Evolutionary conservation across 2,888 invertebrate species (phyloP).

Genomic region (Cheilosia vulpina): DNA sequence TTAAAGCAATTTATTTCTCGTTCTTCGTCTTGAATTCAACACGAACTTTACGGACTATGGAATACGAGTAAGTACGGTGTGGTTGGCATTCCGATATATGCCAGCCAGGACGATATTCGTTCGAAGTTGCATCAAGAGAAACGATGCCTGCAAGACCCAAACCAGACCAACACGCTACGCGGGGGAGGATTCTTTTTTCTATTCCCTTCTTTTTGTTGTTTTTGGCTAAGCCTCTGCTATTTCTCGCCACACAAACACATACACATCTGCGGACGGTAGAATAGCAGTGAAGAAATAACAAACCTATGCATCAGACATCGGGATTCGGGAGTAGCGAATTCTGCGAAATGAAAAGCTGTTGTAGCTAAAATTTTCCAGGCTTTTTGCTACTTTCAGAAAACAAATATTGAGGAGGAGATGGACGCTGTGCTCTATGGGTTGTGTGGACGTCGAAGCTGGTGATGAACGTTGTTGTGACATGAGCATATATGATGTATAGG

Average conservation of each 20-base stretch:
- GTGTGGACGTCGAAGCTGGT: constrained; percentile 30
- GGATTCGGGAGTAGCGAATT: constrained; percentile 32
- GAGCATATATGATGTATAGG: not conserved
- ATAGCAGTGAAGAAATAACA: constrained; percentile 63
- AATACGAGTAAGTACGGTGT: constrained; percentile 28
- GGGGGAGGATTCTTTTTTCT: constrained; percentile 31
- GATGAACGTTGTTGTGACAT: constrained; percentile 37
- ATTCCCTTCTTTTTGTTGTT: constrained; percentile 16
- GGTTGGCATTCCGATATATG: constrained; percentile 10
- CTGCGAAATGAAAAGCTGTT: constrained; percentile 59
- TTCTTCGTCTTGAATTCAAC: constrained; percentile 73
- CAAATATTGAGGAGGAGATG: constrained; percentile 51
- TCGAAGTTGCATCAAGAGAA: constrained; percentile 29
- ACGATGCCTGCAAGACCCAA: constrained; percentile 33
- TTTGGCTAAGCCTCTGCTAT: constrained; percentile 39
- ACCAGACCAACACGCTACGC: constrained; percentile 28
- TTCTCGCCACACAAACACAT: constrained; percentile 11
- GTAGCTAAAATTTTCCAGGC: constrained; percentile 65
- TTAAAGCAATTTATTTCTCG: constrained; percentile 75
- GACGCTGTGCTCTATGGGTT: constrained; percentile 29
- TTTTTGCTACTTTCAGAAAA: constrained; percentile 65
- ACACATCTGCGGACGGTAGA: not conserved
- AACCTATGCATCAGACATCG: constrained; percentile 53
- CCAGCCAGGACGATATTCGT: constrained; percentile 40
- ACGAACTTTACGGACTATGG: constrained; percentile 39